A percentile compares a stretch with the other conserved stretches of the same genome.
Evolutionary conservation across 2,113 vertebrate genomes (phyloP).

Genomic region (Athene cunicularia): DNA sequence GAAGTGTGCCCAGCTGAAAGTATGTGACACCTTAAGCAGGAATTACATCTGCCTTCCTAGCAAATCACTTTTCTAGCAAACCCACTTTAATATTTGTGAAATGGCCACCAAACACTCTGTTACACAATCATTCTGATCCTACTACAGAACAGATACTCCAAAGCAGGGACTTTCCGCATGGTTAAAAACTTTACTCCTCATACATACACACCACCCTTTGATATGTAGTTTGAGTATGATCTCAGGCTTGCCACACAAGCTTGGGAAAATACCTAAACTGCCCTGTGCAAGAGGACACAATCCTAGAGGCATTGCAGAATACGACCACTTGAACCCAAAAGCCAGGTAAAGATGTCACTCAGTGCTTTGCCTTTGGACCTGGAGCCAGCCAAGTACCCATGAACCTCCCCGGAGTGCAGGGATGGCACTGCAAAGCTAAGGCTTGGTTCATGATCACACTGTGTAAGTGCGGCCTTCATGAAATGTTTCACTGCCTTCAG

Average conservation of each 20-base stretch:
- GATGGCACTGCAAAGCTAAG: background rate
- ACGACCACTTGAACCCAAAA: background rate
- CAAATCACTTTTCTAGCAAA: background rate
- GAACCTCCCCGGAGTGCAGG: too few relatives aligned
- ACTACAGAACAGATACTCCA: background rate
- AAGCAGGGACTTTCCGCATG: background rate
- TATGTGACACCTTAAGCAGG: conserved; percentile 66
- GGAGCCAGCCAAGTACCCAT: background rate
- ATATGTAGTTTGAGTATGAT: background rate
- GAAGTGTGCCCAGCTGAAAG: conserved; percentile 56
- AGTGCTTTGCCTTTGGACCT: background rate
- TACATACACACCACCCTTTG: background rate
- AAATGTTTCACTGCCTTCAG: background rate
- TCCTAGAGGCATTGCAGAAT: background rate
- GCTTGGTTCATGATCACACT: background rate
- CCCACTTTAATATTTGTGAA: conserved; percentile 43
- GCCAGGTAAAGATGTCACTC: background rate
- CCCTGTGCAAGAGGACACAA: background rate
- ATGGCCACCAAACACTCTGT: conserved; percentile 21
- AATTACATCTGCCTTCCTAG: conserved; percentile 58
- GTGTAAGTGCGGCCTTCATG: background rate
- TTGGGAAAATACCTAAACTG: background rate
- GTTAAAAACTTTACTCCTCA: conserved; percentile 34
- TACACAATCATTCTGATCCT: conserved; percentile 45
- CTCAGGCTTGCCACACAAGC: background rate